Evolutionary conservation across 2,113 vertebrate species (phyloP).

Genomic region (Neolamprologus toae): DNA sequence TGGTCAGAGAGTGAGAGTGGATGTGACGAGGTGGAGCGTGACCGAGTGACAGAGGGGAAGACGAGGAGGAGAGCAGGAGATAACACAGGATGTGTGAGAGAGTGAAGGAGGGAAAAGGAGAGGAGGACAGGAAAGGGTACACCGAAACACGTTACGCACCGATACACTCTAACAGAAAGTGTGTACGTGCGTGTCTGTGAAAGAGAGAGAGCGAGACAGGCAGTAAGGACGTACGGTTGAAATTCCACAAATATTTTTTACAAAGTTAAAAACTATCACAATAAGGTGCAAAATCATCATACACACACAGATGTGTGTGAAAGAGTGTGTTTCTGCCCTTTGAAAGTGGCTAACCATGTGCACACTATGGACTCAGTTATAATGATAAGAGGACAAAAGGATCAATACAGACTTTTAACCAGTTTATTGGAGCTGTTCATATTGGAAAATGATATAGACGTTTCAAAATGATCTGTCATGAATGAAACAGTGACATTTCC

Average conservation of each 20-base stretch:
- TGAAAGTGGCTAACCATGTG: background rate
- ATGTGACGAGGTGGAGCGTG: constrained; percentile 27
- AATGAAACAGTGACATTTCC: background rate
- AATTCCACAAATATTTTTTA: background rate
- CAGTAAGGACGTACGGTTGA: background rate
- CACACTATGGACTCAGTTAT: background rate
- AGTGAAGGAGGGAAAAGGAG: background rate
- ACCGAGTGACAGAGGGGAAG: constrained; percentile 38
- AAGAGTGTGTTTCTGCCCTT: background rate
- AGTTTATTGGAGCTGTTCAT: background rate
- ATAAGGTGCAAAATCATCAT: background rate
- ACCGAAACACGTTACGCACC: constrained; percentile 22
- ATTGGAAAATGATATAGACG: background rate
- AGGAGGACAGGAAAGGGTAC: constrained; percentile 28
- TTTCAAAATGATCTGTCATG: background rate
- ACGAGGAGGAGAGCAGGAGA: constrained; percentile 24
- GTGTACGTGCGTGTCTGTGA: background rate
- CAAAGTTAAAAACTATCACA: background rate
- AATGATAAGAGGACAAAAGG: background rate
- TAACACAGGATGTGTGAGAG: constrained; percentile 15
- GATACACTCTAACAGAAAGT: background rate
- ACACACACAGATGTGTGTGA: background rate
- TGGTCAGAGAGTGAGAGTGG: background rate
- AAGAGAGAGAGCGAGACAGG: background rate
- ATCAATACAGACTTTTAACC: background rate